These are phyloP conservation scores for Charina bottae DNA, from an alignment of 2,113 vertebrate species.

Conservation along the genomic window DNA sequence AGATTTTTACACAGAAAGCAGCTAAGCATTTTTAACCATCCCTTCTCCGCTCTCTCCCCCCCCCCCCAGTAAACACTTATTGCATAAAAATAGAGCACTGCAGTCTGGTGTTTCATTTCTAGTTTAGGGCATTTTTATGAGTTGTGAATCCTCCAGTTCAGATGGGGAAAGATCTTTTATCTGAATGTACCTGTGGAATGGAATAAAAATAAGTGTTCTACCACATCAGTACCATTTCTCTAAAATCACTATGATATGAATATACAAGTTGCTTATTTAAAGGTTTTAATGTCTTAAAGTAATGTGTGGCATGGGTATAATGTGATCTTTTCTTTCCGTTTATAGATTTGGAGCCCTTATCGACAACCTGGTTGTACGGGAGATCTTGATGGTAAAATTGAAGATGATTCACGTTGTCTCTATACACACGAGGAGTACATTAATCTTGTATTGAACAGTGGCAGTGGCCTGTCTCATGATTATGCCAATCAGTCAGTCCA, in stretches of 20 bases:
- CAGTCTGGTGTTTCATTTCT: constrained; percentile 52
- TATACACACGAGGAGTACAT: constrained; percentile 99
- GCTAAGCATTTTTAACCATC: constrained; percentile 69
- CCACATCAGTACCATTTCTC: neutral
- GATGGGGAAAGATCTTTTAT: constrained; percentile 17
- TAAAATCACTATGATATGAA: neutral
- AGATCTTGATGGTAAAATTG: constrained; percentile 91
- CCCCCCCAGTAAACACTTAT: constrained; percentile 64
- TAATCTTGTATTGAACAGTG: constrained; percentile 95
- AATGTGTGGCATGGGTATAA: neutral
- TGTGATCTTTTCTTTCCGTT: constrained; percentile 16
- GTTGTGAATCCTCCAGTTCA: constrained; percentile 36
- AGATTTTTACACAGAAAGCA: constrained; percentile 62
- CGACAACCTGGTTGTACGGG: constrained; percentile 93
- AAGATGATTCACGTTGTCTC: constrained; percentile 93
- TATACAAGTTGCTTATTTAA: neutral
- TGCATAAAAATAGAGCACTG: constrained; percentile 71
- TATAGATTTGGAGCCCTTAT: constrained; percentile 96
- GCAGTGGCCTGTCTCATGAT: constrained; percentile 94
- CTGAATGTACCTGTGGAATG: constrained; percentile 35
- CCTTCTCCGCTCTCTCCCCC: neutral
- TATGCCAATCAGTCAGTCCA: constrained; percentile 97
- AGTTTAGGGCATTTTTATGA: constrained; percentile 39
- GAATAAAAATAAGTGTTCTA: neutral
- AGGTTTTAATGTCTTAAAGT: neutral